Evolutionary conservation across 1,140 invertebrate species (phyloP), one percentile per base, ranked within the genome.

Genomic region (Rhizoglyphus robini): DNA sequence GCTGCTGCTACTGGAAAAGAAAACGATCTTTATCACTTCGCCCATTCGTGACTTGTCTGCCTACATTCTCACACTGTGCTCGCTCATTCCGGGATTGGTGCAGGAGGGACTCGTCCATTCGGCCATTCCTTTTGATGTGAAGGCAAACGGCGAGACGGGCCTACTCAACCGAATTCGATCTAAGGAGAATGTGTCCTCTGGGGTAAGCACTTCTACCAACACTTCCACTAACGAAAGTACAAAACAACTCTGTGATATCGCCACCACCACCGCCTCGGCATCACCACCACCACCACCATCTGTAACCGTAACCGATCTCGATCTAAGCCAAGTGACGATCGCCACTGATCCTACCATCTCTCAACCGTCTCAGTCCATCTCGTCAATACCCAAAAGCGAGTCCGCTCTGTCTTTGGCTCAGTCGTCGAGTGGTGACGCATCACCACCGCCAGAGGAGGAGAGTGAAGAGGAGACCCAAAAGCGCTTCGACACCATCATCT

Each of bases 21-120:
- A 85, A 74, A 86, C 96, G 69, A 81, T 99, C 63, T 91, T 97
- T 73, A 92, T 88, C 77, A 88, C 91, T 65, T 87, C 91, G 18
- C 93, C 94, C 1, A 94, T 96, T 1, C 86, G 90, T 66, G 83
- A 86, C 29, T 79, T 99, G 54, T 94, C 90, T 72, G 83, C 85
- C 25, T 83, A 86, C 1, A 84, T 99, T 69, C 76, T 99, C 18
- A 87, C 91, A 18, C 78, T 98, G 47, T 78, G 95, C 11, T 96
- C 94, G 13, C 75, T 98, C 29, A 84, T 91, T 78, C 95, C 95
- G 68, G 84, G 72, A 54, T 69, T 79, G 67, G 81, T 96, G 65
- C 88, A 96, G 75, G 83, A 84, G 75, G 68, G 68, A 41, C 31
- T 69, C 1, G 30, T 23, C 18, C 34, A 69, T 23, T 64, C 66